These are phyloP conservation scores for Oligia strigilis DNA, from an alignment of 2,888 invertebrate genomes.

Conservation along the genomic window DNA sequence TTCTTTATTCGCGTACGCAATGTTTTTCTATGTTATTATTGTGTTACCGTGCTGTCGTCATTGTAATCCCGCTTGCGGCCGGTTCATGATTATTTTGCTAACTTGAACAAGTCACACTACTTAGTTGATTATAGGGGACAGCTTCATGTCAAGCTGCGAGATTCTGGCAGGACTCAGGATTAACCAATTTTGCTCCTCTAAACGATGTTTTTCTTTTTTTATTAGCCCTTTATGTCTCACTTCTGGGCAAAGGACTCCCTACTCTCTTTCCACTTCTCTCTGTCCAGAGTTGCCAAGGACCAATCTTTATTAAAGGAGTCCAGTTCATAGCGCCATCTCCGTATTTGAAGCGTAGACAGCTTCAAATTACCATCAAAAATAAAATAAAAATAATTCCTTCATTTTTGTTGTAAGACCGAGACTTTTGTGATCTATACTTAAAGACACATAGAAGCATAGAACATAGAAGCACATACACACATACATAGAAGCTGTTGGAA, in stretches of 20 bases:
- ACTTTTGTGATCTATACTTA: too few relatives aligned
- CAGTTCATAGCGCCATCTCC: not conserved
- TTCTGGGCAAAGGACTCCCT: not conserved
- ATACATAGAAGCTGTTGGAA: too few relatives aligned
- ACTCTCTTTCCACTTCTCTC: not conserved
- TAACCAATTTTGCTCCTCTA: not conserved
- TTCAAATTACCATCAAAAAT: not conserved
- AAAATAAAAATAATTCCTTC: too few relatives aligned
- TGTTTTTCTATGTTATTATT: constrained; percentile 73
- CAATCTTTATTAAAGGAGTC: not conserved
- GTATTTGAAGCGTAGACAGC: not conserved
- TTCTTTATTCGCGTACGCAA: constrained; percentile 65
- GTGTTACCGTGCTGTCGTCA: constrained; percentile 55
- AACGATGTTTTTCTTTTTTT: too few relatives aligned
- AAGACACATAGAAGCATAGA: too few relatives aligned
- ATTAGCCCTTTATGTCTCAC: too few relatives aligned
- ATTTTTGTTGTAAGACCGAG: too few relatives aligned
- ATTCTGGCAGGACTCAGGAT: not conserved
- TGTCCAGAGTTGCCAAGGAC: not conserved
- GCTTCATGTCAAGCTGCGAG: not conserved
- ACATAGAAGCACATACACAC: too few relatives aligned
- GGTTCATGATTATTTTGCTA: constrained; percentile 49
- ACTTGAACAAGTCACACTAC: constrained; percentile 3
- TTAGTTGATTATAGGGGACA: constrained; percentile 28
- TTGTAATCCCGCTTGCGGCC: constrained; percentile 39